Percentiles rank a stretch among this genome's conserved stretches.
Evolutionary conservation across 2,888 invertebrate genomes (phyloP).

Genomic region (Cremastobaeus sp.): DNA sequence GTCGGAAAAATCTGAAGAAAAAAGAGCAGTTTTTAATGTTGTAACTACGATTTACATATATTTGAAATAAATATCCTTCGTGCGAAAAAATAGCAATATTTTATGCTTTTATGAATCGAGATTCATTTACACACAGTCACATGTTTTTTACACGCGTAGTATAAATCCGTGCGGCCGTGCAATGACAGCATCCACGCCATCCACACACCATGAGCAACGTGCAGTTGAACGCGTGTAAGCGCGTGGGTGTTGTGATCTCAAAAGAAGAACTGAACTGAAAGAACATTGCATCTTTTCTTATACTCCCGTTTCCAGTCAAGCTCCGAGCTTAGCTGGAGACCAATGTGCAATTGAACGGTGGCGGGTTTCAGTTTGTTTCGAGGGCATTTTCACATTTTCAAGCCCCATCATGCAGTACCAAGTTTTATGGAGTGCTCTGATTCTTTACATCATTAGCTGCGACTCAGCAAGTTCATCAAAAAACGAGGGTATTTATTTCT

Average conservation of each 20-base stretch:
- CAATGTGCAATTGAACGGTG: constrained; percentile 16
- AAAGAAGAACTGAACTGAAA: constrained; percentile 12
- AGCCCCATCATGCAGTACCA: constrained; percentile 36
- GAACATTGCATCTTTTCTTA: constrained; percentile 10
- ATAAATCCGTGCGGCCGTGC: constrained; percentile 6
- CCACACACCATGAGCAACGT: too few relatives aligned
- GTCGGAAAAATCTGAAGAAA: too few relatives aligned
- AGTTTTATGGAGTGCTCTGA: constrained; percentile 40
- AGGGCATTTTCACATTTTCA: constrained; percentile 6
- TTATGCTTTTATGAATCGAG: too few relatives aligned
- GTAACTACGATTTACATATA: too few relatives aligned
- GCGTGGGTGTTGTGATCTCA: constrained; percentile 31
- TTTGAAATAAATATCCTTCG: too few relatives aligned
- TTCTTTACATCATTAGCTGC: constrained; percentile 46
- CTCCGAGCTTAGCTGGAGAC: constrained; percentile 30
- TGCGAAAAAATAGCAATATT: too few relatives aligned
- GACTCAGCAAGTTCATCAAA: constrained; percentile 45
- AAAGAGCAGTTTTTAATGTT: too few relatives aligned
- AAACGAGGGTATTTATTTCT: constrained; percentile 35
- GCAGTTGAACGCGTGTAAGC: too few relatives aligned
- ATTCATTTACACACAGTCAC: neutral
- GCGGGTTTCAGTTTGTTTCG: constrained; percentile 6
- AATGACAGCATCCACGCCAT: too few relatives aligned
- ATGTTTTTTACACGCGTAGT: constrained; percentile 45
- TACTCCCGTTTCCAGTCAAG: constrained; percentile 3